These are phyloP conservation scores for Orgyia antiqua DNA, from an alignment of 2,888 invertebrate genomes.

Conservation along the genomic window DNA sequence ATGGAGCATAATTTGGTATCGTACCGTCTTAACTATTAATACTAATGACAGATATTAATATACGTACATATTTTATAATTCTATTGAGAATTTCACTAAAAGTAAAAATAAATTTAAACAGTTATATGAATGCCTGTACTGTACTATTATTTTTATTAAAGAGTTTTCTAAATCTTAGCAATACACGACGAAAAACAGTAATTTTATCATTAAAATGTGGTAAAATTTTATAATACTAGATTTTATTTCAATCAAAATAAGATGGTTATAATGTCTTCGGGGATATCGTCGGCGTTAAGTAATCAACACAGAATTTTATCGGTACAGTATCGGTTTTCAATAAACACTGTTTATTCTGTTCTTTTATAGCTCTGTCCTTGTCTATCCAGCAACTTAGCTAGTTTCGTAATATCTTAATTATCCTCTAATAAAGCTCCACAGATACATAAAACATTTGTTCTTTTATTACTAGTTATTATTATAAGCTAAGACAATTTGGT, in stretches of 20 bases:
- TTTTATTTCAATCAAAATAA: conserved; percentile 30
- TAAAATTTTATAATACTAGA: no score
- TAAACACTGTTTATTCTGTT: conserved; percentile 38
- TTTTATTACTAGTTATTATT: conserved; percentile 9
- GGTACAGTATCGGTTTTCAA: conserved; percentile 43
- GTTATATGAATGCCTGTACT: no score
- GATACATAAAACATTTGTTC: conserved; percentile 12
- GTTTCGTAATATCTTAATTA: conserved; percentile 22
- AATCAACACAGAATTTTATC: conserved; percentile 33
- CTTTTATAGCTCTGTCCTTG: conserved; percentile 18
- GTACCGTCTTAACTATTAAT: no score
- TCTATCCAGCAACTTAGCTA: conserved; percentile 17
- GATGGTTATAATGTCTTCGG: conserved; percentile 22
- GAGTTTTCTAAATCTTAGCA: no score
- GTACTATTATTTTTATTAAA: no score
- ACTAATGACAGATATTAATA: no score
- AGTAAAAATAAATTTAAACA: no score
- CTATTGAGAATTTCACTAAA: no score
- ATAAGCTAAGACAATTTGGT: background rate
- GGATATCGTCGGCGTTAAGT: conserved; percentile 22
- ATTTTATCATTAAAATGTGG: no score
- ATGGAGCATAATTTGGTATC: no score
- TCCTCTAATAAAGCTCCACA: conserved; percentile 7
- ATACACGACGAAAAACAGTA: no score
- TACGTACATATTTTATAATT: no score